Evolutionary conservation across 2,797 vertebrate genomes (phyloP).

Genomic region (Pseudochirops corinnae): DNA sequence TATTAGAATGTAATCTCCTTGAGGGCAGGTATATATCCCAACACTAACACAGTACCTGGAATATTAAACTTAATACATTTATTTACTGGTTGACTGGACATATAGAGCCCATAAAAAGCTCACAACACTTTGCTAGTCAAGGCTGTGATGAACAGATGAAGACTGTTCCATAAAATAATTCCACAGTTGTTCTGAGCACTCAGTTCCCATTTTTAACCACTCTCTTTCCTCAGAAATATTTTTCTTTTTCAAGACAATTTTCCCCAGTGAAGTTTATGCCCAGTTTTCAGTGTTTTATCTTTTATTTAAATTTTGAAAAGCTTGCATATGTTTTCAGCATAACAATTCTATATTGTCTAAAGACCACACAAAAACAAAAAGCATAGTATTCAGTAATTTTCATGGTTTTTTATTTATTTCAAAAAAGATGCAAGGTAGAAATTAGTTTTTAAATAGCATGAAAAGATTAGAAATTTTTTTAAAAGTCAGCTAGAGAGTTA

Average conservation of each 20-base stretch:
- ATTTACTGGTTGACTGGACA: not conserved
- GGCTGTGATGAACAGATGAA: not conserved
- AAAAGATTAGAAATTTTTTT: no score
- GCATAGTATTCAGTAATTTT: not conserved
- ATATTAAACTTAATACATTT: not conserved
- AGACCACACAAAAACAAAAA: not conserved
- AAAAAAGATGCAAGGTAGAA: not conserved
- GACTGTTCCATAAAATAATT: not conserved
- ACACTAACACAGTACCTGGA: not conserved
- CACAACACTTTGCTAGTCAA: not conserved
- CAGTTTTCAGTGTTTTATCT: not conserved
- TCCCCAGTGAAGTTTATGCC: not conserved
- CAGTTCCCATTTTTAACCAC: not conserved
- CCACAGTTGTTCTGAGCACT: not conserved
- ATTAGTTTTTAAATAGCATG: not conserved
- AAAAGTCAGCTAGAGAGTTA: not conserved
- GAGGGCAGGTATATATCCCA: not conserved
- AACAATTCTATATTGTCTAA: not conserved
- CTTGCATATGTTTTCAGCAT: not conserved
- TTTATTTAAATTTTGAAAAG: not conserved
- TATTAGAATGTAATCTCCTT: not conserved
- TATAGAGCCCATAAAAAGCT: not conserved
- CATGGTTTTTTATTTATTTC: not conserved
- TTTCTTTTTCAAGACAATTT: not conserved
- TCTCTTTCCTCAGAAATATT: not conserved